These are phyloP conservation scores for Altica lythri DNA, from an alignment of 2,888 invertebrate genomes.

Conservation along the genomic window DNA sequence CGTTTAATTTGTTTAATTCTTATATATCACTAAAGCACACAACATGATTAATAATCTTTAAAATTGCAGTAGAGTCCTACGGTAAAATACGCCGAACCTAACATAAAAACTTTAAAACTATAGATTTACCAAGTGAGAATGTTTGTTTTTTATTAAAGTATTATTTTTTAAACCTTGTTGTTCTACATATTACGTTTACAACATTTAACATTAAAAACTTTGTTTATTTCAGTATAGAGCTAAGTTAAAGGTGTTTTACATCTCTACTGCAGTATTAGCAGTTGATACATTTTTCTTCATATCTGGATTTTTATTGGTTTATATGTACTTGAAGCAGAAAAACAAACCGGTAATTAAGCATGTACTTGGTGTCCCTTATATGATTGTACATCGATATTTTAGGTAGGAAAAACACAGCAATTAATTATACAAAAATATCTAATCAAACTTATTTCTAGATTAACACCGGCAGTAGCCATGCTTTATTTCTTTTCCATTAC, in stretches of 20 bases:
- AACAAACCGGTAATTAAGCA: conserved; percentile 29
- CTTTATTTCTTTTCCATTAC: conserved; percentile 27
- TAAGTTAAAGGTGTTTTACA: conserved; percentile 37
- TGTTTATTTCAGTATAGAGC: conserved; percentile 52
- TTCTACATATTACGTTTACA: neutral
- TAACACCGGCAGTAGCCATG: conserved; percentile 39
- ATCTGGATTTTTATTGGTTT: conserved; percentile 65
- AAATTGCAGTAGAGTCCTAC: too few species aligned
- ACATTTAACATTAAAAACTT: neutral
- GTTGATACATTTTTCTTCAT: conserved; percentile 71
- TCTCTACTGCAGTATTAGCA: conserved; percentile 59
- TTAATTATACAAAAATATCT: neutral
- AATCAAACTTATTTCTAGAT: conserved; percentile 27
- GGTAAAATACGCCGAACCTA: too few species aligned
- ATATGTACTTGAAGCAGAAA: conserved; percentile 51
- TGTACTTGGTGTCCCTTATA: conserved; percentile 30
- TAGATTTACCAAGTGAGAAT: too few species aligned
- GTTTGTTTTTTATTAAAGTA: too few species aligned
- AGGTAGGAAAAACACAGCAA: conserved; percentile 31
- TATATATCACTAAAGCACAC: too few species aligned
- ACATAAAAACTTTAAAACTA: too few species aligned
- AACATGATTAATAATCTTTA: too few species aligned
- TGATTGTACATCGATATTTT: conserved; percentile 40
- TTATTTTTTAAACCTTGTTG: too few species aligned
- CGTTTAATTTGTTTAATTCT: too few species aligned